Evolutionary conservation across 2,113 vertebrate species (phyloP).

Genomic region (Arenaria interpres): DNA sequence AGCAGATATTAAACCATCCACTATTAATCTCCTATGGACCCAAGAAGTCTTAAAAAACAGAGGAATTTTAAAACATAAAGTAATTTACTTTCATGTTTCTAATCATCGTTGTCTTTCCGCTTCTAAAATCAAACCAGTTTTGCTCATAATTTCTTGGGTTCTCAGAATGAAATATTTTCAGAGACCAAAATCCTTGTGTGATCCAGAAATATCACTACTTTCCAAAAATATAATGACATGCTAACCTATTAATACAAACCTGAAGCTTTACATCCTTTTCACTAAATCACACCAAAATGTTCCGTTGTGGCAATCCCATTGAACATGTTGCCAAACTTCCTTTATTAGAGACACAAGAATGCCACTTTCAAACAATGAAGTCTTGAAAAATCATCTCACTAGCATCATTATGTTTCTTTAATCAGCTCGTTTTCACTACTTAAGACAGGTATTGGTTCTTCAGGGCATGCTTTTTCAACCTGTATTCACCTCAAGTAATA

Average conservation of each 20-base stretch:
- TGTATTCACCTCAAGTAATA: background rate
- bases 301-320: background rate
- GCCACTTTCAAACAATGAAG: background rate
- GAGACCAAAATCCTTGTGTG: background rate
- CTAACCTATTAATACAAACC: slow-evolving; percentile 12
- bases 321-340: background rate
- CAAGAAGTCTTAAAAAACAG: background rate
- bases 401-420: background rate
- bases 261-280: background rate
- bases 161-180: background rate
- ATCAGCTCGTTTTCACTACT: background rate
- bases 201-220: slow-evolving; percentile 31
- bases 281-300: background rate
- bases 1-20: background rate
- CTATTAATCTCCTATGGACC: background rate
- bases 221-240: background rate
- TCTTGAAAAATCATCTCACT: background rate
- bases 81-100: background rate
- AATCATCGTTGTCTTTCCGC: background rate
- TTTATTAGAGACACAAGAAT: background rate
- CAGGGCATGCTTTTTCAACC: background rate
- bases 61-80: background rate
- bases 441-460: background rate
- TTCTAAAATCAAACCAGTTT: background rate
- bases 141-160: background rate